Evolutionary conservation across 2,888 invertebrate species (phyloP), one percentile per base, ranked within the genome.

Genomic region (Glaucopsyche alexis): DNA sequence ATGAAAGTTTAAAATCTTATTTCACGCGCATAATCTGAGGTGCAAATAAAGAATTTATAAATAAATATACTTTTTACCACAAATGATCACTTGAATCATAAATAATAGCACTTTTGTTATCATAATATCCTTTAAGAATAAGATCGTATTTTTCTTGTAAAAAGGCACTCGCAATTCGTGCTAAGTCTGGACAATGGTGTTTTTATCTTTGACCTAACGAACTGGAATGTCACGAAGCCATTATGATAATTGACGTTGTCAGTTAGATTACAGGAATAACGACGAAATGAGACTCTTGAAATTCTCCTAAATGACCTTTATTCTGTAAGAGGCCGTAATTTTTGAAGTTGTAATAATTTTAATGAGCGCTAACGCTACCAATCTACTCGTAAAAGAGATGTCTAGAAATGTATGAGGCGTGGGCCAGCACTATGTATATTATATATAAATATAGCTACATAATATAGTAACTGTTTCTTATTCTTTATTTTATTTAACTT

Each of bases 211-310:
- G 66, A 66, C 42, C 42, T 66, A 66, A 66, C 66, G 66, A 66
- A 66, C 66, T 66, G 66, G n/a, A 66, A 66, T 40, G 40, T 11
- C 19, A 29, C 29, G 66, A 9, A 42, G 66, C 42, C 66, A 66
- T 66, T 66, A 66, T 66, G 42, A 66, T 66, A 66, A 66, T 66
- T 66, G 66, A 66, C 42, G 66, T 66, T 42, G 16, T 42, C 66
- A 42, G 16, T 66, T 4, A 66, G 42, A 42, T 66, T 66, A 42
- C 60, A 14, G 29, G 65, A 66, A 66, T 66, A 66, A 66, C 66
- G 42, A 38, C 60, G 60, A 60, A 52, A 52, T 16, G 52, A 55
- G 55, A 55, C 55, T 13, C 60, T 60, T 11, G 7, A n/a, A n/a
- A n/a, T n/a, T n/a, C 47, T 47, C 11, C 13, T 47, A 47, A 47